phyloP scores from a whole-genome alignment of 2,888 invertebrate species.

The Thyatira batis region DNA sequence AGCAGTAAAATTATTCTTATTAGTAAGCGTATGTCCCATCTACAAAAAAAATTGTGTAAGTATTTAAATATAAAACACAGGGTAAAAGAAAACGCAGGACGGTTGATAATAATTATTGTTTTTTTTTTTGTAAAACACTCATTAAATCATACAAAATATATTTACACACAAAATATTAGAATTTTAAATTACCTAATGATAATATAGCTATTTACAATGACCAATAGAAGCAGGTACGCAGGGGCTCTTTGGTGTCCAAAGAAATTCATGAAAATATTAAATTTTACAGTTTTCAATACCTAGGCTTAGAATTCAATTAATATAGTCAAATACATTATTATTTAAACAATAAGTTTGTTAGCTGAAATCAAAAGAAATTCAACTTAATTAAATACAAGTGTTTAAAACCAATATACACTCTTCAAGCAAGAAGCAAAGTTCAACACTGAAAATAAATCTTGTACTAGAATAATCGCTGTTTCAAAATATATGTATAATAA shows the following conservation, averaged over 20 bases:
- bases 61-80: neutral
- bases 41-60: neutral
- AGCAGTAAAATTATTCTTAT: neutral
- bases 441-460: too few species aligned
- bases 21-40: too few species aligned
- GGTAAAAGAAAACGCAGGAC: too few species aligned
- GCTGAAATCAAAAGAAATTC: too few species aligned
- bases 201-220: slow-evolving; percentile 5
- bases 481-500: too few species aligned
- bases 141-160: neutral
- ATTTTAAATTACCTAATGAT: slow-evolving; percentile 1
- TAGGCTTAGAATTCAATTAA: neutral
- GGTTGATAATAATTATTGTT: neutral
- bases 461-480: too few species aligned
- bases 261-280: slow-evolving; percentile 6
- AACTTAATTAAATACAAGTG: too few species aligned
- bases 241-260: slow-evolving; percentile 21
- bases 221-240: slow-evolving; percentile 23
- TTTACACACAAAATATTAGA: neutral
- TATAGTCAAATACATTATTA: too few species aligned
- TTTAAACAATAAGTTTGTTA: too few species aligned
- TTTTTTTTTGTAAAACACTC: neutral
- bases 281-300: neutral
- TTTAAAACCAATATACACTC: too few species aligned
- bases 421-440: too few species aligned